Conservation (phyloP, 1,140 invertebrate genomes). For the Drosophila orosa region DNA sequence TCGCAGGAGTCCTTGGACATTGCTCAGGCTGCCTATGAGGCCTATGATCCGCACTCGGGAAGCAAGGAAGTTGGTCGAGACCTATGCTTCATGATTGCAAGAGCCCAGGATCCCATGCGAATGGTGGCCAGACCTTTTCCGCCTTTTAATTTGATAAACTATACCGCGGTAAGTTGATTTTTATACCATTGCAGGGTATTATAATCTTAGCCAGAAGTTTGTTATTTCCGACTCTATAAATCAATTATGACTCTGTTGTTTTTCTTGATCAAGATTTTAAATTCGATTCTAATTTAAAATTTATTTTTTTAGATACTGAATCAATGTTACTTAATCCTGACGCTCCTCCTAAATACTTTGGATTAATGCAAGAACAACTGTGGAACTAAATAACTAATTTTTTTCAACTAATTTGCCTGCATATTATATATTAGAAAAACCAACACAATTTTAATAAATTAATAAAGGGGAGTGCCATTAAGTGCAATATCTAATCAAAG, state of each 20-base stretch:
- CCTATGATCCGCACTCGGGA: slow-evolving; percentile 23
- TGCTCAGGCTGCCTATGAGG: slow-evolving; percentile 39
- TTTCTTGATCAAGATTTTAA: too few species aligned
- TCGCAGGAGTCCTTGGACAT: slow-evolving; percentile 35
- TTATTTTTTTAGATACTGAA: slow-evolving; percentile 42
- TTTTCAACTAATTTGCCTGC: too few species aligned
- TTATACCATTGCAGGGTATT: too few species aligned
- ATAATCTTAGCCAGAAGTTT: too few species aligned
- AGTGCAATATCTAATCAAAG: not conserved
- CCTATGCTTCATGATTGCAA: slow-evolving; percentile 34
- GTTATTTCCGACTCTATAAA: not conserved
- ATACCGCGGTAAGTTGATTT: slow-evolving; percentile 37
- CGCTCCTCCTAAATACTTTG: slow-evolving; percentile 15
- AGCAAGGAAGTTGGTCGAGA: slow-evolving; percentile 4
- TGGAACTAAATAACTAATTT: too few species aligned
- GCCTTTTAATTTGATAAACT: slow-evolving; percentile 45
- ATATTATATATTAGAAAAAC: not conserved
- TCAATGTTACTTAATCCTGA: slow-evolving; percentile 57
- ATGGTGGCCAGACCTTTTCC: slow-evolving; percentile 48
- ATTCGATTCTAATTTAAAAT: not conserved
- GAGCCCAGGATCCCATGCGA: slow-evolving; percentile 27
- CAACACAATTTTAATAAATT: not conserved
- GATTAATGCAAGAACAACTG: too few species aligned
- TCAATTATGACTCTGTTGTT: not conserved
- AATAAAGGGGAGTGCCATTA: not conserved